A percentile compares a stretch with the other conserved stretches of the same genome.
phyloP scores from a whole-genome alignment of 1,140 invertebrate species.

The Papilio glaucus region DNA sequence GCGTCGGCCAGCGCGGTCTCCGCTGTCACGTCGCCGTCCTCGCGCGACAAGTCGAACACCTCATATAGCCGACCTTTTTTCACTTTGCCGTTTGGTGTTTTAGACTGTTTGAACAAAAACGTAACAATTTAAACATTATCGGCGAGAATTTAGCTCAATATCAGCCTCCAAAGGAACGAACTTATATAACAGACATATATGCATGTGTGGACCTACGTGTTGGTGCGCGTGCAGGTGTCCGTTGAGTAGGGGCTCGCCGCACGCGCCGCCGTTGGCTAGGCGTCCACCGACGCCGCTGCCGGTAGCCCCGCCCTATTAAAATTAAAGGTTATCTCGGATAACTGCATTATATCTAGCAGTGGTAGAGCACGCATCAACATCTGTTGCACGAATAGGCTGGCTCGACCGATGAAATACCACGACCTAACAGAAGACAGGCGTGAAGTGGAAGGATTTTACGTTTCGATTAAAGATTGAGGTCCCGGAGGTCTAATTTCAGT shows the following conservation, averaged over 20 bases:
- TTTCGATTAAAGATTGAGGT: too few relatives aligned
- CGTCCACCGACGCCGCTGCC: constrained; percentile 63
- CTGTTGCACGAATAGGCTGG: too few relatives aligned
- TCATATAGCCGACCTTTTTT: constrained; percentile 54
- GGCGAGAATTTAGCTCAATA: neutral
- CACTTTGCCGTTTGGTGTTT: constrained; percentile 71
- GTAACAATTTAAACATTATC: constrained; percentile 7
- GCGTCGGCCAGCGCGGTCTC: constrained; percentile 64
- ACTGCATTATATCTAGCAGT: too few relatives aligned
- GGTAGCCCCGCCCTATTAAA: constrained; percentile 54
- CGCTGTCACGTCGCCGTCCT: constrained; percentile 65
- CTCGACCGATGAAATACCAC: too few relatives aligned
- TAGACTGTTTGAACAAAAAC: constrained; percentile 56
- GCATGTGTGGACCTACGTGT: constrained; percentile 7
- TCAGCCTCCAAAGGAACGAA: too few relatives aligned
- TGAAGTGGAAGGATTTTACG: too few relatives aligned
- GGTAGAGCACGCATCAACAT: too few relatives aligned
- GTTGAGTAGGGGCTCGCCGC: constrained; percentile 76
- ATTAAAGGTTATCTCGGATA: too few relatives aligned
- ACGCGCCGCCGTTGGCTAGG: constrained; percentile 64
- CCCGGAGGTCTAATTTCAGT: too few relatives aligned
- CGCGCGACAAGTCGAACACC: constrained; percentile 73
- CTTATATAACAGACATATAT: constrained; percentile 1
- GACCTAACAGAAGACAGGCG: too few relatives aligned
- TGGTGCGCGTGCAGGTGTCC: constrained; percentile 67